Evolutionary conservation across 2,113 vertebrate species (phyloP), one percentile per base, ranked within the genome.

Genomic region (human (Homo sapiens)): DNA sequence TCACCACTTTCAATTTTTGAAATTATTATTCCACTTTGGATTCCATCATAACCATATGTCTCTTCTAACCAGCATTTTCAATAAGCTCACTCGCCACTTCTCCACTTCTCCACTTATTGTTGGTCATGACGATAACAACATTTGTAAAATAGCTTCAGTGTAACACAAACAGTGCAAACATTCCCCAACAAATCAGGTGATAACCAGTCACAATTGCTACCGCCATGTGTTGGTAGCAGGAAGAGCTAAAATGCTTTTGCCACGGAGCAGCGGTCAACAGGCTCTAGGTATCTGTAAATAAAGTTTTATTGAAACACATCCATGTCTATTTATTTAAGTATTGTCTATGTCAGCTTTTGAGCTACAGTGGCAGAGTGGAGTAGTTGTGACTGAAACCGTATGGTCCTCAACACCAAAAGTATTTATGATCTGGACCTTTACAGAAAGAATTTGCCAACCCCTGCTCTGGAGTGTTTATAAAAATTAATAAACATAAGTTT

Each of bases 21-120:
- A 97, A 97, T 98, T 96, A 98, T 97, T 93, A 97, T 97, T 97
- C 97, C 85, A 91, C 97, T 94, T 94, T n/a, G 59, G 94, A 98
- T 98, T 97, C 93, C 95, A 97, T 93, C 81, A 2, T 94, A 97
- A 98, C 93, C 97, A 94, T 95, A 96, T 94, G 95, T 95, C 96
- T 96, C 72, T 85, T 78, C 59, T 45, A 96, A 95, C 88, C 85
- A 91, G 81, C 93, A 66, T 97, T 96, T 96, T 66, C 97, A 82
- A 82, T 85, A 87, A 2, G 14, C 59, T 78, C 68, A 1, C 86
- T 82, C 18, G 1, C 84, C 68, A 52, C 66, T 90, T 89, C 96
- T 96, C 82, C 73, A 88, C 93, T 96, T 96, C 96, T 96, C 82
- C 73, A 88, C 93, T 96, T 96, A 96, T 70, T 81, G 72, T 64